Conservation (phyloP, 2,888 invertebrate species). For the Hetaerina titia region DNA sequence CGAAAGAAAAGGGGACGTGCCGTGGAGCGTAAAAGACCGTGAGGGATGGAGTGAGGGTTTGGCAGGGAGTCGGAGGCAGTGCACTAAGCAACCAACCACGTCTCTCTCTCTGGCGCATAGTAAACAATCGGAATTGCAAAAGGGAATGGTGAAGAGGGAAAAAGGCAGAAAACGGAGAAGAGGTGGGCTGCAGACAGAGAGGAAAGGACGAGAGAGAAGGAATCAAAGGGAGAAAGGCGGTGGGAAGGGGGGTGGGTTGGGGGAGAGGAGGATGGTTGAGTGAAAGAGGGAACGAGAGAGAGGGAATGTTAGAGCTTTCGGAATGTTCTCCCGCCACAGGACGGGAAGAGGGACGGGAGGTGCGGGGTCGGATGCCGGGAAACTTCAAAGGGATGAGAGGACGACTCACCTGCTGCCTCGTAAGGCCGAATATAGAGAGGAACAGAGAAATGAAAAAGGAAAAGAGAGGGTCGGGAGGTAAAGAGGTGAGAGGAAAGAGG, state of each 20-base stretch:
- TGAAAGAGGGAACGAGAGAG: not conserved
- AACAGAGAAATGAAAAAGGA: not conserved
- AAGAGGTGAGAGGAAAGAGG: too few species aligned
- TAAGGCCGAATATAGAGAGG: slow-evolving; percentile 12
- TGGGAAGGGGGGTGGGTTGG: not conserved
- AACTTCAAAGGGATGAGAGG: not conserved
- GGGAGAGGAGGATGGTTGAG: not conserved
- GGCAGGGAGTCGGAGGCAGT: not conserved
- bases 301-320: not conserved
- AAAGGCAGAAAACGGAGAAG: not conserved
- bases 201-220: not conserved
- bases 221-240: too few species aligned
- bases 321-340: not conserved
- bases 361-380: not conserved
- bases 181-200: not conserved
- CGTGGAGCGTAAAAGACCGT: not conserved
- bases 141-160: not conserved
- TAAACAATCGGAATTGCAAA: slow-evolving; percentile 22
- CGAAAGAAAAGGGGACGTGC: not conserved
- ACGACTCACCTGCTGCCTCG: not conserved
- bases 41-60: not conserved
- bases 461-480: not conserved
- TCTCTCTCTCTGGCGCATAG: not conserved
- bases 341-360: not conserved
- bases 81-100: not conserved